phyloP scores from a whole-genome alignment of 1,140 invertebrate species.

The Drosophila ironensis region DNA sequence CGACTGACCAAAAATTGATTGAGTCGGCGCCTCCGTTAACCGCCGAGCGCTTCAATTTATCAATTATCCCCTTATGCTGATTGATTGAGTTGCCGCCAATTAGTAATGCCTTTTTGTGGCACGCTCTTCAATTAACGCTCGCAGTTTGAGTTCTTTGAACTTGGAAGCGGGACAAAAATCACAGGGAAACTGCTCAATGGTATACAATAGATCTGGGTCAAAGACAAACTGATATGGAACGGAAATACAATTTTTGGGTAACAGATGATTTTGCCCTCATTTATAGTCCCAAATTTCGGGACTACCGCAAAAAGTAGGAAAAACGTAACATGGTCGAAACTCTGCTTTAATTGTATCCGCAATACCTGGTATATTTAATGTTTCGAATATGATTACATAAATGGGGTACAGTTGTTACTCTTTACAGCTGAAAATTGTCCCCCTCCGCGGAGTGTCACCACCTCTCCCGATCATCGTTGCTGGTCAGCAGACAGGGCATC shows the following conservation, averaged over 20 bases:
- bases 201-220: conserved; percentile 46
- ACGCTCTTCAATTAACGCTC: conserved; percentile 34
- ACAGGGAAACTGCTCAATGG: conserved; percentile 1
- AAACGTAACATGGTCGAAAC: no score
- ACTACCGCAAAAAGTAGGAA: no score
- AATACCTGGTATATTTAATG: conserved; percentile 11
- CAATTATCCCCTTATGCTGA: conserved; percentile 55
- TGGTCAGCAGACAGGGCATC: conserved; percentile 69
- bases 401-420: conserved; percentile 20
- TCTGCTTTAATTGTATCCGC: no score
- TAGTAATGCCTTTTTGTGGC: conserved; percentile 16
- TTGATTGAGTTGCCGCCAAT: conserved; percentile 61
- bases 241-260: conserved; percentile 1
- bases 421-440: not conserved
- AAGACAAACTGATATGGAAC: conserved; percentile 27
- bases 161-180: conserved; percentile 11
- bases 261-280: no score
- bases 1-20: conserved; percentile 35
- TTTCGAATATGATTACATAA: conserved; percentile 29
- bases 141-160: conserved; percentile 55
- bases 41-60: conserved; percentile 53
- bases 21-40: conserved; percentile 29
- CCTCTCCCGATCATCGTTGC: conserved; percentile 65
- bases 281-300: no score
- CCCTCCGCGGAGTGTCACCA: conserved; percentile 25